Percentiles rank a stretch among this genome's conserved stretches.
Conservation (phyloP, 2,113 vertebrate genomes). For the Ceyx cyanopectus region DNA sequence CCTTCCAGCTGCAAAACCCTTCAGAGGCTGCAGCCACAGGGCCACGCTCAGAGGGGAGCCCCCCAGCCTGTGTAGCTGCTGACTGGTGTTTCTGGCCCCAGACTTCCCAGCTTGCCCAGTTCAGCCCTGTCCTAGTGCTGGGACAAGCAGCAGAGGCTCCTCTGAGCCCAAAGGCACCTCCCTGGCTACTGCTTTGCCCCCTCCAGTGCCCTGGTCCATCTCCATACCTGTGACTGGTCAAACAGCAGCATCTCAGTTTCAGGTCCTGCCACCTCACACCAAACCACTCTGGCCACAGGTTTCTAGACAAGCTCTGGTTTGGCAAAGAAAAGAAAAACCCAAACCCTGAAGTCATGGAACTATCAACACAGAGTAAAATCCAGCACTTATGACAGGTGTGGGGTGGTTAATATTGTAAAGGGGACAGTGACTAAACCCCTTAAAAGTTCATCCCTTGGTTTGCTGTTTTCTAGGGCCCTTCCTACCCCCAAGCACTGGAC, state of each 20-base stretch:
- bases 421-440: background rate
- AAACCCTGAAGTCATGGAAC: too few species aligned
- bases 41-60: background rate
- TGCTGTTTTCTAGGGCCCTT: background rate
- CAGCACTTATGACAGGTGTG: background rate
- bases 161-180: background rate
- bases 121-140: background rate
- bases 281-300: background rate
- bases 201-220: fast-evolving
- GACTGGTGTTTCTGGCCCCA: too few species aligned
- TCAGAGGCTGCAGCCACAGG: background rate
- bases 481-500: background rate
- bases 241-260: background rate
- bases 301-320: background rate
- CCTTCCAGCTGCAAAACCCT: background rate
- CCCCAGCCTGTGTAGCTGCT: too few species aligned
- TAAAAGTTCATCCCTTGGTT: background rate
- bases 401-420: background rate
- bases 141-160: background rate
- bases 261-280: background rate
- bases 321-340: background rate
- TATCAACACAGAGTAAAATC: background rate
- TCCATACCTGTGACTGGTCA: background rate
- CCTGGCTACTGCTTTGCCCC: background rate
- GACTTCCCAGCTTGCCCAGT: background rate